A percentile compares a stretch with the other conserved stretches of the same genome.
phyloP scores from a whole-genome alignment of 2,113 vertebrate genomes.

The Zapus hudsonius region DNA sequence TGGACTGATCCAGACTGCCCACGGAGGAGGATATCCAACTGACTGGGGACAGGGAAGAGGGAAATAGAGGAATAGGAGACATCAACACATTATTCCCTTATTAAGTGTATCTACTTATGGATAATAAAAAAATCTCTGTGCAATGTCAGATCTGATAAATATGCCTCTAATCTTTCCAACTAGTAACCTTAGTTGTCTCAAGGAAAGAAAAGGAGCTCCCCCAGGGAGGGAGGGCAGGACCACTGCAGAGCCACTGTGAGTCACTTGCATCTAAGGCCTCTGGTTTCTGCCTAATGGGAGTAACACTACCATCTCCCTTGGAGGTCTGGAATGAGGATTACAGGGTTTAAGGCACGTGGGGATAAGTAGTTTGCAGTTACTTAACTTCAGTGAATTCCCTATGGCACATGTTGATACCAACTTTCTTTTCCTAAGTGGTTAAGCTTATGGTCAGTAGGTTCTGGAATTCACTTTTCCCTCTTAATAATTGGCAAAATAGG shows the following conservation, averaged over 20 bases:
- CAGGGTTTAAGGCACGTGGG: background rate
- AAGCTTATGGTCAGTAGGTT: background rate
- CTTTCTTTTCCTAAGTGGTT: background rate
- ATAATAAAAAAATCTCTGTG: constrained; percentile 4
- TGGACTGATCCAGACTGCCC: no score
- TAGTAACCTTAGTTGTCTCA: background rate
- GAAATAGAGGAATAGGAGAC: no score
- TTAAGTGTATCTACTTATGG: no score
- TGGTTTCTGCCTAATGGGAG: background rate
- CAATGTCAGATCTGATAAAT: background rate
- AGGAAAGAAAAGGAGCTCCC: background rate
- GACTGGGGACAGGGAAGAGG: no score
- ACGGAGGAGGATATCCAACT: no score
- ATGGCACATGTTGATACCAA: background rate
- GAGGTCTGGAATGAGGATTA: background rate
- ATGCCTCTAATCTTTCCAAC: background rate
- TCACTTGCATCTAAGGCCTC: background rate
- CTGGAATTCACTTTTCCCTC: constrained; percentile 17
- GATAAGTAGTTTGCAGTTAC: background rate
- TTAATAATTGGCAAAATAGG: background rate
- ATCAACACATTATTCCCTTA: no score
- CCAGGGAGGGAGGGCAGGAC: no score
- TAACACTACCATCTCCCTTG: background rate
- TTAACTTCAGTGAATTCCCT: background rate
- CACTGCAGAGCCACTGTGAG: background rate